Evolutionary conservation across 2,888 invertebrate species (phyloP).

Genomic region (Julus scandinavius): DNA sequence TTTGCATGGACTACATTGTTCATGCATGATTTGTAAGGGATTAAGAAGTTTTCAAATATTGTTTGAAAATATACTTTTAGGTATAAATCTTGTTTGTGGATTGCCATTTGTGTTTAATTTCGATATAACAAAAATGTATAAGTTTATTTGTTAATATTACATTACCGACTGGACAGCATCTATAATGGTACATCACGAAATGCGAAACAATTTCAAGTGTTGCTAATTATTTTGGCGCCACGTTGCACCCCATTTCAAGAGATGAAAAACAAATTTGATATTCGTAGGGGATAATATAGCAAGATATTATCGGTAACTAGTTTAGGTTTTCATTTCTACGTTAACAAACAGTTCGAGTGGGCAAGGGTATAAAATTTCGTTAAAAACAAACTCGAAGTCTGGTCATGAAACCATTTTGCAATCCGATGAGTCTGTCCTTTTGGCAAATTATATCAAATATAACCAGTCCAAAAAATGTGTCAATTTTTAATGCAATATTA

Average conservation of each 20-base stretch:
- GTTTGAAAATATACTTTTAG: too few relatives aligned
- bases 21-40: too few relatives aligned
- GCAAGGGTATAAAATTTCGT: background rate
- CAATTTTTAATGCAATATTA: background rate
- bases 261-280: constrained; percentile 22
- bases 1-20: too few relatives aligned
- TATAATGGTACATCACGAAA: background rate
- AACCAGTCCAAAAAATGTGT: background rate
- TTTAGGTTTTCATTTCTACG: constrained; percentile 2
- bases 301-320: background rate
- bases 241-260: background rate
- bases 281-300: background rate
- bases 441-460: background rate
- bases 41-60: too few relatives aligned
- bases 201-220: background rate
- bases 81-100: too few relatives aligned
- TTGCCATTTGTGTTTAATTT: too few relatives aligned
- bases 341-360: constrained; percentile 1
- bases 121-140: too few relatives aligned
- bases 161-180: too few relatives aligned
- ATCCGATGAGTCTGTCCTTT: background rate
- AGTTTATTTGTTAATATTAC: too few relatives aligned
- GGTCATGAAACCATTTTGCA: background rate
- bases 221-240: background rate
- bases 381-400: background rate